Percentiles rank a stretch among this genome's conserved stretches.
Conservation (phyloP, 2,797 vertebrate genomes). For the Lepilemur septentrionalis region DNA sequence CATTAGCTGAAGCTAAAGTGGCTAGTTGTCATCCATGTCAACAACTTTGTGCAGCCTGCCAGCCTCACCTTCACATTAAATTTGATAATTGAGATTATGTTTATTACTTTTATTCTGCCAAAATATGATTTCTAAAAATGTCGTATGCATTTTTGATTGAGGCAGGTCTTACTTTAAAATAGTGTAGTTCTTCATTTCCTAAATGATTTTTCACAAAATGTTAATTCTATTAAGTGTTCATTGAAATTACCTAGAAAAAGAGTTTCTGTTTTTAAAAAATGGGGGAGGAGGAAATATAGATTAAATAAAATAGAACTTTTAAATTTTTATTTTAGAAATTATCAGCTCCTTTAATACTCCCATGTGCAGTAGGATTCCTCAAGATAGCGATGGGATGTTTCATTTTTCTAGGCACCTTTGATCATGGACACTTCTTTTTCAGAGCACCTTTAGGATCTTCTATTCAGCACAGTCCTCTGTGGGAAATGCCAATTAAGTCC, state of each 20-base stretch:
- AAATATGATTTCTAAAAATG: constrained; percentile 54
- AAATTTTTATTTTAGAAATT: not conserved
- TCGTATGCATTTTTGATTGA: constrained; percentile 11
- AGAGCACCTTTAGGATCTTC: not conserved
- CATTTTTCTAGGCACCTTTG: not conserved
- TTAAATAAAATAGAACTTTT: constrained; percentile 31
- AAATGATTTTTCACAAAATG: constrained; percentile 46
- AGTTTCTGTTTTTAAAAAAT: constrained; percentile 1
- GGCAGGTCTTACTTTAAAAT: constrained; percentile 26
- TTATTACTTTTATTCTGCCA: not conserved
- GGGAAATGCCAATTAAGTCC: not conserved
- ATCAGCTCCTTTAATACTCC: not conserved
- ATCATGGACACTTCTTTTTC: not conserved
- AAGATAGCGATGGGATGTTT: not conserved
- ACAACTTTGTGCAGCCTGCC: not conserved
- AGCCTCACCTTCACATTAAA: not conserved
- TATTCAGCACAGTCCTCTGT: not conserved
- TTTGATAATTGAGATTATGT: not conserved
- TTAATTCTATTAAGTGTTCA: constrained; percentile 29
- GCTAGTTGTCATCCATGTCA: not conserved
- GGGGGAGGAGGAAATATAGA: not conserved
- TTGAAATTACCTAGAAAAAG: constrained; percentile 30
- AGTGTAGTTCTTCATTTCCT: not conserved
- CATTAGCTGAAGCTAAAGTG: not conserved
- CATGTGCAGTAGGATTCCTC: not conserved